A percentile compares a stretch with the other conserved stretches of the same genome.
Conservation (phyloP, 2,797 vertebrate genomes). For the Echeneis naucrates region DNA sequence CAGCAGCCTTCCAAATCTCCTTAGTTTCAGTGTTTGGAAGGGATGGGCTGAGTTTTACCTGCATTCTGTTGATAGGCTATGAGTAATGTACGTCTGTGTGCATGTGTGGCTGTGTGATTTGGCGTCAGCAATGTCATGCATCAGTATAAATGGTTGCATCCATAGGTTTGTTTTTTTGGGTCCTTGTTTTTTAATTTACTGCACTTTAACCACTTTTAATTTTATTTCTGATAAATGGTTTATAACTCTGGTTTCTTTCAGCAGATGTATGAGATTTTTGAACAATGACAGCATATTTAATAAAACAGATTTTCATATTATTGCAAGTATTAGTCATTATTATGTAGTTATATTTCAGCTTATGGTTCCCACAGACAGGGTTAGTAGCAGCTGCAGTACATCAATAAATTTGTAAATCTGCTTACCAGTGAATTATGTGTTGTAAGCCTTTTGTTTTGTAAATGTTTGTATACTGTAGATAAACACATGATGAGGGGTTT, state of each 20-base stretch:
- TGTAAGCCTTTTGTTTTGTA: background rate
- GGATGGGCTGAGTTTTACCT: constrained; percentile 29
- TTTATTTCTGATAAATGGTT: background rate
- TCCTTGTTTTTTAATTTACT: background rate
- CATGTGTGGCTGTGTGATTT: background rate
- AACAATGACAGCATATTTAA: background rate
- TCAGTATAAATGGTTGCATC: background rate
- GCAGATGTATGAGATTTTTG: background rate
- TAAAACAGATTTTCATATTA: background rate
- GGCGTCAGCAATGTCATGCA: constrained; percentile 5
- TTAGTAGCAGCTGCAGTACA: background rate
- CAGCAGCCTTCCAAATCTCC: constrained; percentile 49
- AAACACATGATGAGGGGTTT: background rate
- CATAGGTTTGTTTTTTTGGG: background rate
- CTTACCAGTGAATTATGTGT: background rate
- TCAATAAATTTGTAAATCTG: background rate
- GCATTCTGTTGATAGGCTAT: constrained; percentile 2
- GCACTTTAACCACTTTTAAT: background rate
- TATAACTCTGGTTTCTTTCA: background rate
- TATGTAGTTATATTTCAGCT: background rate
- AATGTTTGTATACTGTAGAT: background rate
- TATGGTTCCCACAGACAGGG: background rate
- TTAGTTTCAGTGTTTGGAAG: constrained; percentile 48
- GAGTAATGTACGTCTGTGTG: constrained; percentile 23
- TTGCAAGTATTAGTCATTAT: background rate